These are phyloP conservation scores for Pheucticus melanocephalus DNA, from an alignment of 2,113 vertebrate genomes.

Conservation along the genomic window DNA sequence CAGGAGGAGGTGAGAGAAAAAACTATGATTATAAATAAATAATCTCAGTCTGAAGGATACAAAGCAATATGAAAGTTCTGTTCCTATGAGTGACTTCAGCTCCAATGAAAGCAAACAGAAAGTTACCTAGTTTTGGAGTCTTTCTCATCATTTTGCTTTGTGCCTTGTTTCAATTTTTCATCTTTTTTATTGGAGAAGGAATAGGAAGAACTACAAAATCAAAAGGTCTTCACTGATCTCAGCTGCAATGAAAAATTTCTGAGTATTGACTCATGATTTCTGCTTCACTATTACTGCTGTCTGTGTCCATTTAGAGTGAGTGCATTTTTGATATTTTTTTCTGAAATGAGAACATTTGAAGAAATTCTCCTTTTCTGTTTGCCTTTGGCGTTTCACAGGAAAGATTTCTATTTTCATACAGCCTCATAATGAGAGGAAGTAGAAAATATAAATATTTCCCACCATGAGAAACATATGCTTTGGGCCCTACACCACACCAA, in stretches of 20 bases:
- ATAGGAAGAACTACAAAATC: neutral
- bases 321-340: neutral
- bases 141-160: neutral
- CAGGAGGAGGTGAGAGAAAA: neutral
- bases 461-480: neutral
- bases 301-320: neutral
- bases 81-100: neutral
- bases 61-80: neutral
- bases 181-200: neutral
- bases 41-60: neutral
- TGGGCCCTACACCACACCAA: neutral
- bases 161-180: neutral
- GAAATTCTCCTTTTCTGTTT: neutral
- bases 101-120: neutral
- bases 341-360: neutral
- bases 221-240: neutral
- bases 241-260: neutral
- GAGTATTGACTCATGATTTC: neutral
- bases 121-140: neutral
- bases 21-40: neutral
- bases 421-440: neutral
- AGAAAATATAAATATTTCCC: neutral
- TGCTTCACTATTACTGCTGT: neutral
- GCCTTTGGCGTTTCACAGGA: neutral
- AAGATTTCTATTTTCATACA: neutral